Percentiles rank a stretch among this genome's conserved stretches.
Conservation (phyloP, 2,113 vertebrate species). For the Rhinolophus ferrumequinum region DNA sequence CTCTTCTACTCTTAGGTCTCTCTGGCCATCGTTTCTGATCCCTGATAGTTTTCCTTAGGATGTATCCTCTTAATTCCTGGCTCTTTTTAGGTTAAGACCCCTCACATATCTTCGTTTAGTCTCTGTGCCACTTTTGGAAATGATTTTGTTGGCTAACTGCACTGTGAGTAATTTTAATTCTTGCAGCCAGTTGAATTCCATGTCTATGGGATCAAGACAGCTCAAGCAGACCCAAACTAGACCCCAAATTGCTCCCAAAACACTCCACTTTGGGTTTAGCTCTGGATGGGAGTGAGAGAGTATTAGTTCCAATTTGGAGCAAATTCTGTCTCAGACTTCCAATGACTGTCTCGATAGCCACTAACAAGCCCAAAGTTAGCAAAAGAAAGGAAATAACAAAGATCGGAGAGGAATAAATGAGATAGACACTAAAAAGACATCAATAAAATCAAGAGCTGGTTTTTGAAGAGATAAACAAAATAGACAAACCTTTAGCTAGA, state of each 20-base stretch:
- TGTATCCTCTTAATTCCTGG: neutral
- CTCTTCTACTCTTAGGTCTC: neutral
- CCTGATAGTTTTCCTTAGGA: neutral
- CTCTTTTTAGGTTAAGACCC: neutral
- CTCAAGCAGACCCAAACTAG: neutral
- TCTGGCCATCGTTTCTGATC: neutral
- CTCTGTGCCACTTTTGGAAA: conserved; percentile 30
- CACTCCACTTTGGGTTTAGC: neutral
- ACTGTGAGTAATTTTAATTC: neutral
- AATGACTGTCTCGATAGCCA: neutral
- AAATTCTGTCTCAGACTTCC: neutral
- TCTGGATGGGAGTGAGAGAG: neutral
- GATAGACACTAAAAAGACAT: neutral
- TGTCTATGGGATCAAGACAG: neutral
- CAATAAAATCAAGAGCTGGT: neutral
- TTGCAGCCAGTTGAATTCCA: neutral
- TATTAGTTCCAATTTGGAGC: neutral
- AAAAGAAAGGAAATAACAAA: conserved; percentile 24
- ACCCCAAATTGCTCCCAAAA: neutral
- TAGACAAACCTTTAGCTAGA: neutral
- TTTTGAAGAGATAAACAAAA: neutral
- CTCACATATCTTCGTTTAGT: neutral
- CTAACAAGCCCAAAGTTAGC: neutral
- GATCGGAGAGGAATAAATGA: neutral
- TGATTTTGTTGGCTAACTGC: neutral